Evolutionary conservation across 2,888 invertebrate species (phyloP).

Genomic region (Oscheius sp.): DNA sequence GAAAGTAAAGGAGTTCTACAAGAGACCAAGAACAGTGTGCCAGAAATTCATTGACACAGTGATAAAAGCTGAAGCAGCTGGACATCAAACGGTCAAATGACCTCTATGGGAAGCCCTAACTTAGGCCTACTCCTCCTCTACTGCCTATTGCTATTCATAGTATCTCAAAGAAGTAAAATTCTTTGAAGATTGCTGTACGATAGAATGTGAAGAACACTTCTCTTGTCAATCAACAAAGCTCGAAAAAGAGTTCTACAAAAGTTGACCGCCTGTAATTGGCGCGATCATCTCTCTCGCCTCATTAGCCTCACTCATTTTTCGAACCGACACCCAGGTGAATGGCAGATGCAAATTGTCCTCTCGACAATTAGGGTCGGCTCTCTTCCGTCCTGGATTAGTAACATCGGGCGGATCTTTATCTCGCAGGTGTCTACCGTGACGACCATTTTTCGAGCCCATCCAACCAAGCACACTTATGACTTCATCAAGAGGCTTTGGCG

Average conservation of each 20-base stretch:
- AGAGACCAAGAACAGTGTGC: too few relatives aligned
- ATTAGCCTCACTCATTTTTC: slow-evolving; percentile 10
- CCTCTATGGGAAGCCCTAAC: too few relatives aligned
- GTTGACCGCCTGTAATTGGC: neutral
- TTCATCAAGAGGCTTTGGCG: slow-evolving; percentile 1
- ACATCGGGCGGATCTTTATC: slow-evolving; percentile 32
- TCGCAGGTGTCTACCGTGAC: slow-evolving; percentile 23
- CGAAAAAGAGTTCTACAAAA: neutral
- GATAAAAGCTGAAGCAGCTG: too few relatives aligned
- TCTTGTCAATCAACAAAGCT: too few relatives aligned
- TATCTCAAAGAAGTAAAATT: too few relatives aligned
- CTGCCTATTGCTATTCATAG: too few relatives aligned
- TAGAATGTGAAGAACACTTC: too few relatives aligned
- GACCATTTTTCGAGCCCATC: slow-evolving; percentile 23
- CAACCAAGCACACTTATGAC: slow-evolving; percentile 20
- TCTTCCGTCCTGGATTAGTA: slow-evolving; percentile 30
- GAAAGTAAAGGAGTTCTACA: too few relatives aligned
- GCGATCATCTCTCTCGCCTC: slow-evolving; percentile 1
- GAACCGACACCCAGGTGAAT: slow-evolving; percentile 24
- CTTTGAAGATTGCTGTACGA: too few relatives aligned
- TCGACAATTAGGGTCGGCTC: slow-evolving; percentile 27
- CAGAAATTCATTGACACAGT: too few relatives aligned
- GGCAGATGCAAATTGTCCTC: slow-evolving; percentile 29
- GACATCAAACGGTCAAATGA: too few relatives aligned
- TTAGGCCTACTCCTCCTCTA: too few relatives aligned